Percentiles rank a stretch among this genome's conserved stretches.
Evolutionary conservation across 2,113 vertebrate genomes (phyloP).

Genomic region (Paedocypris sp.): DNA sequence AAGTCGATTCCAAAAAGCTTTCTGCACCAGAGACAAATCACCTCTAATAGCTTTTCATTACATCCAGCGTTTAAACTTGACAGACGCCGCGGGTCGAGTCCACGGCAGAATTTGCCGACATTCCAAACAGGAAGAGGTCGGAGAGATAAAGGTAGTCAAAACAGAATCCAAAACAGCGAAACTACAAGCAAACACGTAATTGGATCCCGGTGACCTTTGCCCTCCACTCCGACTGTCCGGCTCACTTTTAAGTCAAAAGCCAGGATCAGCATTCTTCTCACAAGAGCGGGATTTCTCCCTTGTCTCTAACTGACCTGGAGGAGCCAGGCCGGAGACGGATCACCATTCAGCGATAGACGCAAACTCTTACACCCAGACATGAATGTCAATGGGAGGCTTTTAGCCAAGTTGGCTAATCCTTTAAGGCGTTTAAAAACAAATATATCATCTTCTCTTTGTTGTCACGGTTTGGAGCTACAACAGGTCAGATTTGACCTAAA

Average conservation of each 20-base stretch:
- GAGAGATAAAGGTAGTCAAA: constrained; percentile 5
- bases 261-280: constrained; percentile 26
- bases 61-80: not conserved
- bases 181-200: constrained; percentile 8
- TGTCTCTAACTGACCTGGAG: constrained; percentile 30
- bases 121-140: not conserved
- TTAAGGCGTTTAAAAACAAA: constrained; percentile 28
- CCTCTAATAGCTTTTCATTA: not conserved
- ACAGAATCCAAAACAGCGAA: constrained; percentile 6
- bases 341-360: constrained; percentile 24
- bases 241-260: constrained; percentile 32
- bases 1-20: constrained; percentile 10
- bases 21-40: not conserved
- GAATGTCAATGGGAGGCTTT: constrained; percentile 42
- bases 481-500: constrained; percentile 8
- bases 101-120: not conserved
- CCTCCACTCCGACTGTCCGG: constrained; percentile 15
- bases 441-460: constrained; percentile 30
- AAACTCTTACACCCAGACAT: constrained; percentile 15
- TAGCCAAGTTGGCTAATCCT: constrained; percentile 9
- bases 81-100: not conserved
- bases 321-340: constrained; percentile 12
- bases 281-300: constrained; percentile 27
- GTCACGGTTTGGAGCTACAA: constrained; percentile 2
- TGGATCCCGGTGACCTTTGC: constrained; percentile 13